These are phyloP conservation scores for Exephanes ischioxanthus DNA, from an alignment of 2,888 invertebrate genomes.

Conservation along the genomic window DNA sequence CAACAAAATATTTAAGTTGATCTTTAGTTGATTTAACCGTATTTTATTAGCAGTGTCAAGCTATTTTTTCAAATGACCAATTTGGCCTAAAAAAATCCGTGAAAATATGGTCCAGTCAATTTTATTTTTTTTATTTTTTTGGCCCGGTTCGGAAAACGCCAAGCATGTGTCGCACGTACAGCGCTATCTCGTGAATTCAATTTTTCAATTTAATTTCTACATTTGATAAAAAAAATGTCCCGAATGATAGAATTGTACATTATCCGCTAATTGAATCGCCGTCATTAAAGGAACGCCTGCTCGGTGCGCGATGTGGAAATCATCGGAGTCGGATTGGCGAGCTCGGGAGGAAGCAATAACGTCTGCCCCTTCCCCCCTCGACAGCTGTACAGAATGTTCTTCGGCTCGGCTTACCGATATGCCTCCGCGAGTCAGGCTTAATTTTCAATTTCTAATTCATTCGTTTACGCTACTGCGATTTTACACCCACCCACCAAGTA, in stretches of 20 bases:
- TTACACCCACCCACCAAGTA: constrained; percentile 4
- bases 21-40: too few species aligned
- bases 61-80: background rate
- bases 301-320: constrained; percentile 56
- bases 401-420: constrained; percentile 20
- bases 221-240: background rate
- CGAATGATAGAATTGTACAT: background rate
- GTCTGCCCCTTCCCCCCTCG: constrained; percentile 8
- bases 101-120: background rate
- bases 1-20: too few species aligned
- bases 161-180: background rate
- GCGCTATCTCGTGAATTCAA: background rate
- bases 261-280: constrained; percentile 4
- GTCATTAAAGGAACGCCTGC: constrained; percentile 37
- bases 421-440: constrained; percentile 50
- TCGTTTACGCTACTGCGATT: constrained; percentile 66
- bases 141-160: too few species aligned
- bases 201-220: background rate
- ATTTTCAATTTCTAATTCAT: constrained; percentile 76
- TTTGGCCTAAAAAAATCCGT: background rate
- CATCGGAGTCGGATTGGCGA: constrained; percentile 42
- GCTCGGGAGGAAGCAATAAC: constrained; percentile 60
- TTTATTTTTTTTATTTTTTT: too few species aligned
- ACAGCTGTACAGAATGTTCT: constrained; percentile 40
- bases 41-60: background rate